These are phyloP conservation scores for Eupithecia tripunctaria DNA, from an alignment of 2,888 invertebrate species.

Conservation along the genomic window DNA sequence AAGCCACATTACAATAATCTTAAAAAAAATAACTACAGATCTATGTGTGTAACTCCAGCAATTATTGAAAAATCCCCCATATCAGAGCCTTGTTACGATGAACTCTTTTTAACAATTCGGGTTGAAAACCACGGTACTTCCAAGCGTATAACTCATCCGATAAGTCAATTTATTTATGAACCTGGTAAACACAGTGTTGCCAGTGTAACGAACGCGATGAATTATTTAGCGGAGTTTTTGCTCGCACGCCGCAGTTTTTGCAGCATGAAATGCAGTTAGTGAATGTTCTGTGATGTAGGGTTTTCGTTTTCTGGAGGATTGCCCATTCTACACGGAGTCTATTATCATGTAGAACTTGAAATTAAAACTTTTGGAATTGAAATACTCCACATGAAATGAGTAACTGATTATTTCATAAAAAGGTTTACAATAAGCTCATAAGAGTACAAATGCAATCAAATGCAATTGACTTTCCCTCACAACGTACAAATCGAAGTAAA, in stretches of 20 bases:
- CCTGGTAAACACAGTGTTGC: conserved; percentile 30
- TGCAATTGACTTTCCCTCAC: background rate
- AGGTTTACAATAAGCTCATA: background rate
- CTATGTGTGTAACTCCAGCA: background rate
- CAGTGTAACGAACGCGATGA: conserved; percentile 43
- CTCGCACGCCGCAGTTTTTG: conserved; percentile 21
- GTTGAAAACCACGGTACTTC: conserved; percentile 5
- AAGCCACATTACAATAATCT: background rate
- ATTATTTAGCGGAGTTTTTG: conserved; percentile 44
- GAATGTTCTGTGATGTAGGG: conserved; percentile 12
- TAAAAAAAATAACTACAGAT: background rate
- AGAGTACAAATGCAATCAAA: background rate
- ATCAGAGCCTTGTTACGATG: background rate
- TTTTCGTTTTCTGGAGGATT: conserved; percentile 11
- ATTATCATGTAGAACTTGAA: background rate
- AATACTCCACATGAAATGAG: background rate
- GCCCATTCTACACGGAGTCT: background rate
- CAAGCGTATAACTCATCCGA: conserved; percentile 26
- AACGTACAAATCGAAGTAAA: conserved; percentile 4
- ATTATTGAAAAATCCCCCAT: background rate
- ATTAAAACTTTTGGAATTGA: background rate
- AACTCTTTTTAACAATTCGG: conserved; percentile 7
- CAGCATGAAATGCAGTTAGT: conserved; percentile 20
- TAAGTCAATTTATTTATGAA: conserved; percentile 35
- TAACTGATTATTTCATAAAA: background rate